Percentiles rank a stretch among this genome's conserved stretches.
Evolutionary conservation across 1,140 invertebrate species (phyloP).

Genomic region (Belonocnema kinseyi): DNA sequence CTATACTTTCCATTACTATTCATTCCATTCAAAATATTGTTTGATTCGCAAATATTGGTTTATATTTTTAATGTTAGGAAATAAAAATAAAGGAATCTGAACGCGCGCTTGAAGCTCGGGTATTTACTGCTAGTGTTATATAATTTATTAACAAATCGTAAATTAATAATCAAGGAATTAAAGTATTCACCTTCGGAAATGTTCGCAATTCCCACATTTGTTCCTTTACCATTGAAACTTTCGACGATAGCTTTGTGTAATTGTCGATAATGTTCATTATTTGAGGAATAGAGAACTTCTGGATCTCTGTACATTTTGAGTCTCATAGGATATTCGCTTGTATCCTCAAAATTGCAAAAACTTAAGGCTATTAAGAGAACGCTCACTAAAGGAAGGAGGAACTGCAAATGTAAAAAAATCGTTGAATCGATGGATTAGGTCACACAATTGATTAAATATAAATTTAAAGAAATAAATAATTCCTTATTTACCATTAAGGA

Average conservation of each 20-base stretch:
- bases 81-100: too few relatives aligned
- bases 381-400: slow-evolving; percentile 61
- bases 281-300: slow-evolving; percentile 56
- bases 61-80: too few relatives aligned
- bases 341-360: slow-evolving; percentile 53
- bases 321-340: slow-evolving; percentile 52
- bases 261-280: slow-evolving; percentile 44
- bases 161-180: background rate
- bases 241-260: slow-evolving; percentile 53
- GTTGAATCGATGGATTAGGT: slow-evolving; percentile 28
- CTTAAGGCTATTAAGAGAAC: slow-evolving; percentile 61
- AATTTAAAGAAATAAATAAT: slow-evolving; percentile 30
- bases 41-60: too few relatives aligned
- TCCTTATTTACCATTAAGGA: slow-evolving; percentile 56
- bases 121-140: background rate
- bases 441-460: background rate
- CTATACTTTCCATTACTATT: too few relatives aligned
- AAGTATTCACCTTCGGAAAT: slow-evolving; percentile 17
- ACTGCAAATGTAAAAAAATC: slow-evolving; percentile 49
- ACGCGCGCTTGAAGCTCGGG: too few relatives aligned
- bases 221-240: slow-evolving; percentile 36
- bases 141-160: background rate
- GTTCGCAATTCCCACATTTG: background rate
- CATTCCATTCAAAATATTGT: too few relatives aligned
- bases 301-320: slow-evolving; percentile 60